Evolutionary conservation across 2,888 invertebrate genomes (phyloP), one percentile per base, ranked within the genome.

Genomic region (Machimus rusticus): DNA sequence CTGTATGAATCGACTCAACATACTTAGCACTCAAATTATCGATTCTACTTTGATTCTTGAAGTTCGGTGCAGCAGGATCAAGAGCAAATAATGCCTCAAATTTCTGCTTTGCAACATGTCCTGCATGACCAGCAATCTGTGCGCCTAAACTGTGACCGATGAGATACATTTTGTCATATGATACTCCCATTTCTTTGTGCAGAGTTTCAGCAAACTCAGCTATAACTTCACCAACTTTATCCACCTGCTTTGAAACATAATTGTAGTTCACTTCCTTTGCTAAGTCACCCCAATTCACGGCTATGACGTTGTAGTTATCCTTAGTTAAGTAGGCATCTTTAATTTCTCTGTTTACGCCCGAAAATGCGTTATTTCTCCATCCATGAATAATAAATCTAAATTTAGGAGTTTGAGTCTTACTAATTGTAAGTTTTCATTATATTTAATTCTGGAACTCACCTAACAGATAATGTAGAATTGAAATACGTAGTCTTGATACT

Each of bases 231-330:
- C 74, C 86, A 51, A 76, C 19, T 76, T 1, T 31, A 66, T 84
- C 82, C 19, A 84, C 82, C 14, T 28, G 34, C 6, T 66, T 14
- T 37, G 82, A 84, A 16, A 57, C 66, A n/a, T 37, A n/a, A 84
- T 55, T 37, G 19, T 84, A 84, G 37, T 84, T 84, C n/a, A 39
- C 16, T 8, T 84, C 82, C 19, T 37, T 37, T 16, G 82, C 57
- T 37, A 84, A 43, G 31, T 28, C 31, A 6, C 93, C 93, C 94
- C 94, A 94, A 89, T 94, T 94, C 16, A 94, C 93, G 0, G 94
- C 93, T 79, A 94, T 93, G 74, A 94, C 94, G 89, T 94, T 94
- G 79, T 94, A 90, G 88, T 94, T 93, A 81, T 93, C 94, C 12
- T 93, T 92, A 88, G 93, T 93, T 16, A 94, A 91, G 88, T 94